These are phyloP conservation scores for Hetaerina titia DNA, from an alignment of 2,888 invertebrate genomes.

Conservation along the genomic window DNA sequence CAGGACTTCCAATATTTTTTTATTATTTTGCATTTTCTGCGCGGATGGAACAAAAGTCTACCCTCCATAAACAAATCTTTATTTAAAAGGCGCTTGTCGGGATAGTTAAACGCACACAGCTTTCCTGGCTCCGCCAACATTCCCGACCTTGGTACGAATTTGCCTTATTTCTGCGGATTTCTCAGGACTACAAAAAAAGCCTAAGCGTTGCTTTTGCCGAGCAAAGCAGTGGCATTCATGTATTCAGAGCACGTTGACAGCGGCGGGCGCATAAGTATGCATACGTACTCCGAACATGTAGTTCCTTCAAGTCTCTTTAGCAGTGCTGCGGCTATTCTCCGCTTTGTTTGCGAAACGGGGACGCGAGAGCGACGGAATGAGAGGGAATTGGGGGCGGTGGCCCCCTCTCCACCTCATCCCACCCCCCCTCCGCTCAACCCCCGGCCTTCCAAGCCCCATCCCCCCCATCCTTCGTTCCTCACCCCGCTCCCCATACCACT, in stretches of 20 bases:
- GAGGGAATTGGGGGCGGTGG: not conserved
- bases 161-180: constrained; percentile 33
- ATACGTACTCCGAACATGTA: constrained; percentile 19
- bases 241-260: constrained; percentile 35
- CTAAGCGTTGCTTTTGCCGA: constrained; percentile 29
- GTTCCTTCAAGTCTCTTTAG: constrained; percentile 34
- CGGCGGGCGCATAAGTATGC: constrained; percentile 27
- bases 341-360: constrained; percentile 14
- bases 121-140: not conserved
- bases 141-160: constrained; percentile 24
- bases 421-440: not conserved
- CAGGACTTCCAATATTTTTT: not conserved
- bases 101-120: not conserved
- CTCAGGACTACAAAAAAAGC: not conserved
- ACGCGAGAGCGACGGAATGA: not conserved
- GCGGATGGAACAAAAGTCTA: not conserved
- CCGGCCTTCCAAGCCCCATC: not conserved
- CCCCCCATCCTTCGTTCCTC: not conserved
- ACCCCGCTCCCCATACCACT: not conserved
- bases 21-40: not conserved
- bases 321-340: constrained; percentile 29
- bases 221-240: constrained; percentile 27
- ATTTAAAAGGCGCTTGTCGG: not conserved
- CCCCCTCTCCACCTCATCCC: not conserved
- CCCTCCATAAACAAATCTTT: not conserved